phyloP scores from a whole-genome alignment of 92 coral and sea anemone genomes.

The Phenganax subtilis region DNA sequence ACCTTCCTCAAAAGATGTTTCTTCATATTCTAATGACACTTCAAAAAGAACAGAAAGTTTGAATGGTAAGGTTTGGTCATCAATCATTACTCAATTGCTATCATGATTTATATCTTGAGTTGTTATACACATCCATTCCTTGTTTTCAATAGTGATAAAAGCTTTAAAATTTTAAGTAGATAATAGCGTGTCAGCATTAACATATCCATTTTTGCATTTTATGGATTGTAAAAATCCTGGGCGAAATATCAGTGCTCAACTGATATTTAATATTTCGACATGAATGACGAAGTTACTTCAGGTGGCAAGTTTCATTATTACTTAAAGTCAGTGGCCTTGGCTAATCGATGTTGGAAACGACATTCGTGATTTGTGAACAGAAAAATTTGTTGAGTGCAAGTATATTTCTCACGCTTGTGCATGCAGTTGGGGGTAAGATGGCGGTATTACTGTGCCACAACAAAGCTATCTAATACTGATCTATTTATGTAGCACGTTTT shows the following conservation, averaged over 20 bases:
- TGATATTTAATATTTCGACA: not conserved
- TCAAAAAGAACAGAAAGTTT: conserved; percentile 10
- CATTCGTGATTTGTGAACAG: too few relatives aligned
- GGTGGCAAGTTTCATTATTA: too few relatives aligned
- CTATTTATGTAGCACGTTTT: conserved; percentile 27
- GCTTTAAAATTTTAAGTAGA: conserved; percentile 45
- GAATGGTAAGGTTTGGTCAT: conserved; percentile 14
- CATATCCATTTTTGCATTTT: conserved; percentile 24
- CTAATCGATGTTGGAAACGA: too few relatives aligned
- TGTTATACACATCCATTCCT: conserved; percentile 25
- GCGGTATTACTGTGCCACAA: conserved; percentile 37
- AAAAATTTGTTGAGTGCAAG: not conserved
- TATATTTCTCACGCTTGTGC: conserved; percentile 26
- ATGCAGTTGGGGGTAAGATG: conserved; percentile 20
- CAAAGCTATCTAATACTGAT: conserved; percentile 29
- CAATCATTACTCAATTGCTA: conserved; percentile 30
- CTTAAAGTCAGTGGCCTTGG: too few relatives aligned
- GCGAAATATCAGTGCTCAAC: conserved; percentile 1
- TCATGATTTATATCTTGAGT: conserved; percentile 32
- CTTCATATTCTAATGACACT: conserved; percentile 11
- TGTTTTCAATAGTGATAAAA: conserved; percentile 40
- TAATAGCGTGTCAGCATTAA: conserved; percentile 41
- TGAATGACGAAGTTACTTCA: not conserved
- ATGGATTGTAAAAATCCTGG: conserved; percentile 26
- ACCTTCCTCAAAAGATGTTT: conserved; percentile 9